These are phyloP conservation scores for Phyto melanocephala DNA, from an alignment of 2,888 invertebrate genomes.

Conservation along the genomic window DNA sequence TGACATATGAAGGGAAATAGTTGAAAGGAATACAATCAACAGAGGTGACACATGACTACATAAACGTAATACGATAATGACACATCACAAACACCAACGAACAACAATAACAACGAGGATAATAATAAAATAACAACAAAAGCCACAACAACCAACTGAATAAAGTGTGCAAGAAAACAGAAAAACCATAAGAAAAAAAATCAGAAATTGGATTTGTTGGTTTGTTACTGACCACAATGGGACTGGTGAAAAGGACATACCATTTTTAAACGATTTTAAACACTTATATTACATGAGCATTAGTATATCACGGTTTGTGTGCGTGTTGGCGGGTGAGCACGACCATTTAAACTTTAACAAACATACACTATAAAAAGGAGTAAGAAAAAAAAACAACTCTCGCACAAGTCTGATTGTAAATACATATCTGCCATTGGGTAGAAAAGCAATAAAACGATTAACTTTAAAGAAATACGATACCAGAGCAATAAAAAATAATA, in stretches of 20 bases:
- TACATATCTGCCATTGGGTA: background rate
- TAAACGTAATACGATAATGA: conserved; percentile 55
- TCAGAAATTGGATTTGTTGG: conserved; percentile 58
- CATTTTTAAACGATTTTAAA: conserved; percentile 37
- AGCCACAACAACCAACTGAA: background rate
- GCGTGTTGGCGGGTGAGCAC: background rate
- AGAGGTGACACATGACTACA: conserved; percentile 57
- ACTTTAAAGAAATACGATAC: conserved; percentile 52
- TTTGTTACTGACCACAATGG: conserved; percentile 52
- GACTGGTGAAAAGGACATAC: conserved; percentile 30
- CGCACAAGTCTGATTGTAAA: background rate
- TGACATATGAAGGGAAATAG: conserved; percentile 39
- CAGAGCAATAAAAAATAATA: conserved; percentile 28
- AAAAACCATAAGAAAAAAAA: background rate
- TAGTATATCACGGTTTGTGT: background rate
- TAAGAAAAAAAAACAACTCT: background rate
- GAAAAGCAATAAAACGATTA: conserved; percentile 32
- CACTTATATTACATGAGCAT: conserved; percentile 15
- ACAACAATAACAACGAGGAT: conserved; percentile 2
- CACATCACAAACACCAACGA: conserved; percentile 39
- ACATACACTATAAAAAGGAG: background rate
- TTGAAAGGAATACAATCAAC: conserved; percentile 48
- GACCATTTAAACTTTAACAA: background rate
- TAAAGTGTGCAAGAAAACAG: background rate
- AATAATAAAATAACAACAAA: background rate